Evolutionary conservation across 1,140 invertebrate species (phyloP), one percentile per base, ranked within the genome.

Genomic region (Mycetomoellerius zeteki): DNA sequence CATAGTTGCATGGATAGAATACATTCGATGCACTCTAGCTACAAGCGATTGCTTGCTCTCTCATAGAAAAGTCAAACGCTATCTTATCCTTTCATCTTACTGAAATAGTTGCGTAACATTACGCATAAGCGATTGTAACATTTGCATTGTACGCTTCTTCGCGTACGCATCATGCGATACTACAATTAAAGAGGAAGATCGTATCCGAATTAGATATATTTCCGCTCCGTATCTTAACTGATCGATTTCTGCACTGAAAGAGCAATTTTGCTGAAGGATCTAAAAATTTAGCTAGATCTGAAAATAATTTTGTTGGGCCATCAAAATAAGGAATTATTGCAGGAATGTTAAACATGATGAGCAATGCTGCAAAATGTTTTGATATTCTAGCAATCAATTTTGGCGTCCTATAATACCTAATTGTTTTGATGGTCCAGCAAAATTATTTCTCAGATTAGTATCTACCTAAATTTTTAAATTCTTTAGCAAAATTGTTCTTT

Each of bases 1-100:
- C 80, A 87, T 87, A 87, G 72, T 24, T 67, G 71, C 71, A 85
- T 69, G 78, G 69, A 24, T 33, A 76, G 76, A 73, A 84, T 76
- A 52, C 47, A 82, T 72, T 82, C 58, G 72, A 10, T 56, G 78
- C 78, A 65, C 37, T 75, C 69, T 43, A 84, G 73, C 86, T 69
- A 33, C 54, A 30, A 75, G 69, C 50, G 60, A 67, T 21, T 2
- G 30, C 62, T 67, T 62, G 76, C 14, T 67, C 62, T 67, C 69
- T 75, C 50, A 27, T 60, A 62, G 72, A 85, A 87, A 87, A 85
- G 80, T 87, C 80, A 73, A 85, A 14, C 67, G 58, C 14, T 77
- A 65, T 85, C 81, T 64, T 24, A 85, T 33, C 82, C 69, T 77
- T 85, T 85, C 73, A 78, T 85, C 72, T 85, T 47, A 56, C 50